Percentiles rank a stretch among this genome's conserved stretches.
Evolutionary conservation across 2,888 invertebrate species (phyloP).

Genomic region (Agrochola circellaris): DNA sequence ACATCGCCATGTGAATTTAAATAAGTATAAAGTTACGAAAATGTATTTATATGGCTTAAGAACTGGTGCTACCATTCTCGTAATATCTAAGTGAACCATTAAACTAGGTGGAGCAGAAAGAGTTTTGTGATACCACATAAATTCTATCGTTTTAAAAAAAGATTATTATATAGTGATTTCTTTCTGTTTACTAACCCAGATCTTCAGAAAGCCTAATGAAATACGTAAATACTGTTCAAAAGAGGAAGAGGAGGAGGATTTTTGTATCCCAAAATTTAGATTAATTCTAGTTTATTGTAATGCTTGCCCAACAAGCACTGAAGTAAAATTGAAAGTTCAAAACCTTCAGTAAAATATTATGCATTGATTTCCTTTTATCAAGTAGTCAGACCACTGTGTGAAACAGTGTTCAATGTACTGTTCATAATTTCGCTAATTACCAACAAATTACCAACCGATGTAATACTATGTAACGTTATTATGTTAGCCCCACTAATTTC

Average conservation of each 20-base stretch:
- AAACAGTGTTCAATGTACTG: conserved; percentile 49
- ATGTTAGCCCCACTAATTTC: conserved; percentile 44
- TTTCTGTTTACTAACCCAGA: background rate
- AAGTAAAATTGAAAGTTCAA: background rate
- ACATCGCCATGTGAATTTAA: conserved; percentile 56
- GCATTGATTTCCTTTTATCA: background rate
- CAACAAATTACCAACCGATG: conserved; percentile 33
- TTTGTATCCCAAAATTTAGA: background rate
- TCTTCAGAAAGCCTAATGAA: background rate
- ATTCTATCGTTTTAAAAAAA: background rate
- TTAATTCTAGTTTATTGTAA: background rate
- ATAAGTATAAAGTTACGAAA: conserved; percentile 26
- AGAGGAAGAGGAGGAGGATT: background rate
- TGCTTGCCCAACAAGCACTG: background rate
- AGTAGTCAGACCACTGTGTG: background rate
- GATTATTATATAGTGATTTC: no score
- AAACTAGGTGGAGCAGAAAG: background rate
- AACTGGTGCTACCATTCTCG: background rate
- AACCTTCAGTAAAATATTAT: background rate
- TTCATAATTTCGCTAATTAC: conserved; percentile 41
- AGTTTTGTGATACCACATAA: background rate
- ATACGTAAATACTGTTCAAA: background rate
- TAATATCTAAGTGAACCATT: background rate
- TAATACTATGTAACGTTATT: conserved; percentile 50
- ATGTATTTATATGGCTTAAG: background rate